Conservation (phyloP, 53 echinoderm and acorn worm species). For the Patiria pectinifera region DNA sequence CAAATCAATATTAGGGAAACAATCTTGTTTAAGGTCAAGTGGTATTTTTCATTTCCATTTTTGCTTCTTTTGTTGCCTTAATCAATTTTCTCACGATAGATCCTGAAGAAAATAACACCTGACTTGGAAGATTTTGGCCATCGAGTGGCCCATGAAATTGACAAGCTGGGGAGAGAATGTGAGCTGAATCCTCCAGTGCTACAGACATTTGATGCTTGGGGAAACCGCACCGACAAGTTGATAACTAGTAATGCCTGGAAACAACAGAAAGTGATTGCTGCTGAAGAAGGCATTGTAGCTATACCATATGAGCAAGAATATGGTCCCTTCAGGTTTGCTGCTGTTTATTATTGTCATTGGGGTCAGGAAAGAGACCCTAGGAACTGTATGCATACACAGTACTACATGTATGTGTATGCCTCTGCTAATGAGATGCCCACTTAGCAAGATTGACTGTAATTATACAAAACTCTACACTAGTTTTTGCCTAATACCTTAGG, state of each 20-base stretch:
- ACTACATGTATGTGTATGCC: no score
- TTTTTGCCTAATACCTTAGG: no score
- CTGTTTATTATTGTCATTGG: neutral
- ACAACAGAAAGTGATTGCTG: conserved; percentile 82
- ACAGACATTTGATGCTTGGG: conserved; percentile 94
- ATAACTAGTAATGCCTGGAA: conserved; percentile 92
- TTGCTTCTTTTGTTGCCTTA: no score
- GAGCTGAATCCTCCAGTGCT: conserved; percentile 81
- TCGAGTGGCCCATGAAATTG: conserved; percentile 74
- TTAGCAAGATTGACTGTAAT: no score
- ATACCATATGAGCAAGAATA: conserved; percentile 89
- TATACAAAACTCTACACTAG: no score
- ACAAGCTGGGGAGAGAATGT: conserved; percentile 78
- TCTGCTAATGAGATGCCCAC: no score
- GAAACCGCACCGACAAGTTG: conserved; percentile 83
- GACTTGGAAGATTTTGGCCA: conserved; percentile 85
- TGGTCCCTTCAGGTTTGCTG: conserved; percentile 84
- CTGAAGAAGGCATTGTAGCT: conserved; percentile 92
- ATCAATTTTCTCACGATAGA: conserved; percentile 43
- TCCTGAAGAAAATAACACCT: conserved; percentile 67
- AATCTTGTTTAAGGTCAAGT: no score
- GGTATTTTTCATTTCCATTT: no score
- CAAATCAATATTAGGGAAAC: no score
- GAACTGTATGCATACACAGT: no score
- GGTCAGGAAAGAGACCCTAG: no score